Base-by-base conservation (phyloP, 2,888 invertebrate genomes). In the Heteromurus nitidus region DNA sequence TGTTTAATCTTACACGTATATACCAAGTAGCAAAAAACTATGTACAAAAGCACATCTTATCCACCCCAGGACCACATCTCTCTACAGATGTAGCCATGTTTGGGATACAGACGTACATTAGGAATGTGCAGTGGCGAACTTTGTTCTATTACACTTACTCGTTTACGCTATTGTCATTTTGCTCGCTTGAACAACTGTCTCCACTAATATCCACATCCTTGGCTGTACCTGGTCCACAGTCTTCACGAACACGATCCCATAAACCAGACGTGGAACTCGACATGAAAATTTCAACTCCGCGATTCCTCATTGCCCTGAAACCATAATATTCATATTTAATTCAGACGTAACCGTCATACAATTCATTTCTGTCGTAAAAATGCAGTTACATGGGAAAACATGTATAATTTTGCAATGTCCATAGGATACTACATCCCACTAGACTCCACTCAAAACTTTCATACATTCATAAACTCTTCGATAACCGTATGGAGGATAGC, bases 251-350 rank as follows among this genome's bases (percentile, higher is more conserved):
- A 47, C 31, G 31, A 20, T 58, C 68, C 26, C 68, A 50, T 47
- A 65, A 53, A 3, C 44, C 26, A 16, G 79, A 80, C 28, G 62
- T 65, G 24, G 68, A 72, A 68, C 58, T 72, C 53, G 70, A 79
- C 75, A 95, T 88, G 88, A 90, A 95, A 87, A 99, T 94, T 91
- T 99, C 99, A 0, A 99, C 93, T 2, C 99, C 98, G 88, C 99
- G 92, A 89, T 99, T 99, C 82, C 99, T 92, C 99, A 99, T 99
- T 0, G 99, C 99, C 87, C 96, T 93, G 88, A 73, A 90, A 89
- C 82, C 75, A 86, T 82, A 83, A 84, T 62, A 70, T 74, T 72
- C 76, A 84, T 79, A 70, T 79, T 79, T 79, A 72, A 79, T 72
- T 79, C 70, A 77, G 18, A 30, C 36, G 44, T n/a, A 18, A 76